phyloP scores from a whole-genome alignment of 2,888 invertebrate species.

The Lymantria dispar region DNA sequence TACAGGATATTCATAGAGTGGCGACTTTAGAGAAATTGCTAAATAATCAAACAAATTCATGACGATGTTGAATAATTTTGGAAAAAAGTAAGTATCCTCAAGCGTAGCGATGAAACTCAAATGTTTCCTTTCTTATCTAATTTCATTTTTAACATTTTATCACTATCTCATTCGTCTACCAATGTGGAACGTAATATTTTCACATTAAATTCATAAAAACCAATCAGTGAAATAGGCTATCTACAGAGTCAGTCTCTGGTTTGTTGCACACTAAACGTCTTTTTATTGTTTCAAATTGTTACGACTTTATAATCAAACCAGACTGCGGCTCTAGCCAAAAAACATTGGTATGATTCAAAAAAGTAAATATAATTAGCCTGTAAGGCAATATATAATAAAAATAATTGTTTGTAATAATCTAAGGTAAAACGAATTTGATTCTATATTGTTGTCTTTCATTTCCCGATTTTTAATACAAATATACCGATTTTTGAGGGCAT shows the following conservation, averaged over 20 bases:
- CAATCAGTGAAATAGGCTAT: conserved; percentile 9
- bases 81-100: conserved; percentile 13
- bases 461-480: too few relatives aligned
- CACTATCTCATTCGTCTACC: conserved; percentile 14
- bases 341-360: too few relatives aligned
- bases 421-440: too few relatives aligned
- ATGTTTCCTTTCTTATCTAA: not conserved
- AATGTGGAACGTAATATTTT: conserved; percentile 10
- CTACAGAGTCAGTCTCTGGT: not conserved
- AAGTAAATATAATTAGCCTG: too few relatives aligned
- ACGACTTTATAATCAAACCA: too few relatives aligned
- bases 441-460: too few relatives aligned
- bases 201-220: conserved; percentile 5
- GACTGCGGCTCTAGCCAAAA: too few relatives aligned
- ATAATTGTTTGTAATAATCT: too few relatives aligned
- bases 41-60: conserved; percentile 11
- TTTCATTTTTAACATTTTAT: conserved; percentile 6
- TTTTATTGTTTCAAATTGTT: too few relatives aligned
- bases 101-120: conserved; percentile 9
- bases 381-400: too few relatives aligned
- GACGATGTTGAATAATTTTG: conserved; percentile 16
- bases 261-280: not conserved
- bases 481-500: too few relatives aligned
- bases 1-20: conserved; percentile 10
- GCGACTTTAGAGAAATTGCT: conserved; percentile 13